Evolutionary conservation across 2,113 vertebrate genomes (phyloP).

Genomic region (Asarcornis scutulata): DNA sequence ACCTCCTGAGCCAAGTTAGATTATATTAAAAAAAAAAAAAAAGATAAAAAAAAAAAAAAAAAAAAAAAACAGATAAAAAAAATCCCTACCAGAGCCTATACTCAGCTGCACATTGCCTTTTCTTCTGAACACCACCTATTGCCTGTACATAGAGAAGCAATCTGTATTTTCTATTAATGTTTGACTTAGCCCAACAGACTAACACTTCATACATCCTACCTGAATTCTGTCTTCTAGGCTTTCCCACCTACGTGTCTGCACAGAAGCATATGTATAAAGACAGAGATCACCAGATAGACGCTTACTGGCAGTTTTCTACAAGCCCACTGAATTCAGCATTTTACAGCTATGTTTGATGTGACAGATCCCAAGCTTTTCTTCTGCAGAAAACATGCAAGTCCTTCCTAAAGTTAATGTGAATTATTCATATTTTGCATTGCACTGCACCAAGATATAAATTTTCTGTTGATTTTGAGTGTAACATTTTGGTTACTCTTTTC

Average conservation of each 20-base stretch:
- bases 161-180: slow-evolving; percentile 61
- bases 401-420: not conserved
- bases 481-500: not conserved
- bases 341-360: slow-evolving; percentile 17
- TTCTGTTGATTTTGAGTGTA: not conserved
- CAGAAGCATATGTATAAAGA: slow-evolving; percentile 49
- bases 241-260: slow-evolving; percentile 61
- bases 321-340: slow-evolving; percentile 55
- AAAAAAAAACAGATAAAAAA: not conserved
- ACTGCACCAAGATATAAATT: not conserved
- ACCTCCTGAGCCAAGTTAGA: slow-evolving; percentile 26
- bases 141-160: slow-evolving; percentile 1
- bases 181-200: slow-evolving; percentile 60
- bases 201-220: slow-evolving; percentile 66
- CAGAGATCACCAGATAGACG: slow-evolving; percentile 53
- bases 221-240: slow-evolving; percentile 66
- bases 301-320: slow-evolving; percentile 47
- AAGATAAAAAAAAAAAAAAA: not conserved
- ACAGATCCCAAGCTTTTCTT: slow-evolving; percentile 12
- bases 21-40: not conserved
- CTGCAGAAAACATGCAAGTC: slow-evolving; percentile 20
- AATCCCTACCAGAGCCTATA: not conserved
- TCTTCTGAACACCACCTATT: slow-evolving; percentile 28
- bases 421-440: slow-evolving; percentile 36
- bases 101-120: not conserved